These are phyloP conservation scores for Sminthopsis crassicaudata DNA, from an alignment of 2,113 vertebrate genomes.

Conservation along the genomic window DNA sequence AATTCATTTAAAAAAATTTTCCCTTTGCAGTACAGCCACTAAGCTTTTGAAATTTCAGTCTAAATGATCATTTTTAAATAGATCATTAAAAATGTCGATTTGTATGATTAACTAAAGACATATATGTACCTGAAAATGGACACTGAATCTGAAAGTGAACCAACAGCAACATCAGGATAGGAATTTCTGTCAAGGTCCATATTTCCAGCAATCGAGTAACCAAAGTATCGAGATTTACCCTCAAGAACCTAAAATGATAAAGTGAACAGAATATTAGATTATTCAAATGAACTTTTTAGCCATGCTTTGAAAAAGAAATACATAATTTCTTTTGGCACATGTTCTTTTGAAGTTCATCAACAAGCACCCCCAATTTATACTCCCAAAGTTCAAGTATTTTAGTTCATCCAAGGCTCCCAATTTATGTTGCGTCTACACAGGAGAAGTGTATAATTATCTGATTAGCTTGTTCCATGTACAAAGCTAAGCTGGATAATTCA, in stretches of 20 bases:
- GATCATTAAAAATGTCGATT: neutral
- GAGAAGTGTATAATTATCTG: constrained; percentile 18
- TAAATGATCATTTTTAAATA: constrained; percentile 28
- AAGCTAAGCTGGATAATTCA: constrained; percentile 22
- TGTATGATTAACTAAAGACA: constrained; percentile 23
- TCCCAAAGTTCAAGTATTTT: neutral
- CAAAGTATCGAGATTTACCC: constrained; percentile 89
- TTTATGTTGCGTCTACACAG: constrained; percentile 34
- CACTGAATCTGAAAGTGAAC: constrained; percentile 94
- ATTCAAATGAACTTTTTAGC: constrained; percentile 22
- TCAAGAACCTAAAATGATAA: constrained; percentile 89
- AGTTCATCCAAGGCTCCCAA: constrained; percentile 12
- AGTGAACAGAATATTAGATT: constrained; percentile 35
- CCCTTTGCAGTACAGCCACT: constrained; percentile 9
- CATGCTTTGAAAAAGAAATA: constrained; percentile 17
- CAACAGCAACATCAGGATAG: constrained; percentile 96
- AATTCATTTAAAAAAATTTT: constrained; percentile 40
- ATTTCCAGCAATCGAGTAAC: constrained; percentile 96
- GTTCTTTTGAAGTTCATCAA: neutral
- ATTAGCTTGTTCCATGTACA: constrained; percentile 9
- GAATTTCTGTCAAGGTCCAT: constrained; percentile 96
- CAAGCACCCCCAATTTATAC: constrained; percentile 9
- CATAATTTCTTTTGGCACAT: constrained; percentile 10
- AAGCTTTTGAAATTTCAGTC: constrained; percentile 4
- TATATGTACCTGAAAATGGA: constrained; percentile 90